Evolutionary conservation across 1,140 invertebrate genomes (phyloP).

Genomic region (Drosophila baimaii): DNA sequence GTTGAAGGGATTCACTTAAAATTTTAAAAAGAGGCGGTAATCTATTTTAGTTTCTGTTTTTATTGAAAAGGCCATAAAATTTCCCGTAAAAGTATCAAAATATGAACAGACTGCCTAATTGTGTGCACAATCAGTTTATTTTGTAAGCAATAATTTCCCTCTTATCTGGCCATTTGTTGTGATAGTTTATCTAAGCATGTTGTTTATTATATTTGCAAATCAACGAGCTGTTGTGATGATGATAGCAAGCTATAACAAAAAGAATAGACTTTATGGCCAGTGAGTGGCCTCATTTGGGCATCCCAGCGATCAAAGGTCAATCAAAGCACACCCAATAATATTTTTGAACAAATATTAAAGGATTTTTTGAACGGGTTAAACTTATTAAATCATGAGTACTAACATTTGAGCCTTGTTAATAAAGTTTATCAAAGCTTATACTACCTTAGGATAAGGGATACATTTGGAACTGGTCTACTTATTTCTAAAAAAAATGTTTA

Average conservation of each 20-base stretch:
- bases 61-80: neutral
- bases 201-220: slow-evolving; percentile 15
- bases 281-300: neutral
- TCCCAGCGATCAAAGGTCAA: slow-evolving; percentile 7
- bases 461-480: too few species aligned
- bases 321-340: neutral
- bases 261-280: slow-evolving; percentile 5
- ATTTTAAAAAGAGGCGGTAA: neutral
- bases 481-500: too few species aligned
- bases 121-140: neutral
- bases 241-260: slow-evolving; percentile 2
- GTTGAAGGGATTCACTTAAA: neutral
- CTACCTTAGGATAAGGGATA: too few species aligned
- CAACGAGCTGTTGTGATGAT: slow-evolving; percentile 5
- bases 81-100: neutral
- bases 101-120: neutral
- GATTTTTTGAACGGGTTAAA: neutral
- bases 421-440: too few species aligned
- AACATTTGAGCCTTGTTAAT: too few species aligned
- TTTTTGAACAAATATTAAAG: neutral
- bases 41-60: neutral
- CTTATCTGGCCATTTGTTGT: slow-evolving; percentile 1
- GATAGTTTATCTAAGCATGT: slow-evolving; percentile 22
- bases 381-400: neutral
- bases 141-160: neutral